phyloP scores from a whole-genome alignment of 2,888 invertebrate species.

The Megamerina dolium region DNA sequence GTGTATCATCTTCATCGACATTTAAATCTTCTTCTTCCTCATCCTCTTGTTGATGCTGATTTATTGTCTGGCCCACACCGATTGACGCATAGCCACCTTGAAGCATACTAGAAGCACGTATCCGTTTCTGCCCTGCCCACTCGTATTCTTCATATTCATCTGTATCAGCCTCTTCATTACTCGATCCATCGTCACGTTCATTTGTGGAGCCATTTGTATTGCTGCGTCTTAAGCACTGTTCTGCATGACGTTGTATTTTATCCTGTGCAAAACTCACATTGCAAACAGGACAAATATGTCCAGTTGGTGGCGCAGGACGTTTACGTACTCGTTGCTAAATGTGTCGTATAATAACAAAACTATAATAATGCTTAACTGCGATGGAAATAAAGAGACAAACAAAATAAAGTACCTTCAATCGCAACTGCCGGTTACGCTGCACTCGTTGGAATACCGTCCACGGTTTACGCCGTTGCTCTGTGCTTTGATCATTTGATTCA shows the following conservation, averaged over 20 bases:
- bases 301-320: constrained; percentile 52
- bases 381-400: constrained; percentile 1
- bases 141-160: constrained; percentile 75
- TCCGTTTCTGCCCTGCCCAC: constrained; percentile 85
- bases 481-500: not conserved
- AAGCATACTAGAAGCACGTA: constrained; percentile 66
- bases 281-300: constrained; percentile 74
- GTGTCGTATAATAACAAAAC: constrained; percentile 3
- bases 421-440: constrained; percentile 64
- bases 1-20: constrained; percentile 82
- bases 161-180: constrained; percentile 61
- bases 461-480: constrained; percentile 33
- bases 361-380: not conserved
- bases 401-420: constrained; percentile 50
- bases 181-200: constrained; percentile 29
- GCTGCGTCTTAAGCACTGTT: constrained; percentile 56
- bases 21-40: constrained; percentile 68
- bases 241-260: constrained; percentile 67
- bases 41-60: constrained; percentile 29
- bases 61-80: constrained; percentile 41
- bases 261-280: constrained; percentile 63
- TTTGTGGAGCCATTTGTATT: constrained; percentile 32
- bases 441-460: constrained; percentile 74
- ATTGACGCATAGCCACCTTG: constrained; percentile 60
- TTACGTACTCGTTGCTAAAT: constrained; percentile 59